Conservation (phyloP, 1,140 invertebrate species). For the Drosophila sucinea region DNA sequence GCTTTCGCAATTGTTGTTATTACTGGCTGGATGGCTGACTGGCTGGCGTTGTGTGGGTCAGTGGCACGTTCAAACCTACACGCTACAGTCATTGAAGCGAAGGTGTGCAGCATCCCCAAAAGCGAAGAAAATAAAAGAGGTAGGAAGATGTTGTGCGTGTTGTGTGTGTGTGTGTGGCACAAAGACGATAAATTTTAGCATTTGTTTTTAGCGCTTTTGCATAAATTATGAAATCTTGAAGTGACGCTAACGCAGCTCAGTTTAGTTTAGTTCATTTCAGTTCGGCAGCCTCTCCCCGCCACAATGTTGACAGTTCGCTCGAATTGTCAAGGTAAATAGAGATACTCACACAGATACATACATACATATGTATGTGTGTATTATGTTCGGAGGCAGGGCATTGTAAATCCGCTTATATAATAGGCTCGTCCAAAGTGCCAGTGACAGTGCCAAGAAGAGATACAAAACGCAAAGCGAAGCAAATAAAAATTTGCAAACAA, state of each 20-base stretch:
- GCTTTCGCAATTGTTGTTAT: conserved; percentile 58
- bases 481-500: conserved; percentile 66
- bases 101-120: conserved; percentile 34
- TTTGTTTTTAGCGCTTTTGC: conserved; percentile 48
- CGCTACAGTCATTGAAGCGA: conserved; percentile 18
- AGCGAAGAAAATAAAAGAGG: not conserved
- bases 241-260: conserved; percentile 41
- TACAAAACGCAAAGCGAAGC: conserved; percentile 49
- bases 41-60: conserved; percentile 65
- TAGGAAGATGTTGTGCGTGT: not conserved
- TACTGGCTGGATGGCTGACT: not conserved
- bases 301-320: conserved; percentile 43
- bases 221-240: conserved; percentile 67
- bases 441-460: conserved; percentile 48
- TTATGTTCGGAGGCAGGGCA: conserved; percentile 39
- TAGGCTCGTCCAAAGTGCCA: conserved; percentile 21
- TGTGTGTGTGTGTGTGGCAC: conserved; percentile 10
- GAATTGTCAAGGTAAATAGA: conserved; percentile 63
- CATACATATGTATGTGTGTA: not conserved
- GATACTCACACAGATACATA: conserved; percentile 12
- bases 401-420: conserved; percentile 51
- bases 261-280: too few relatives aligned
- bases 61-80: conserved; percentile 59
- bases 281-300: conserved; percentile 16
- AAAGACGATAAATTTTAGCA: conserved; percentile 43